These are phyloP conservation scores for Drymodes brunneopygia DNA, from an alignment of 2,113 vertebrate genomes.

Conservation along the genomic window DNA sequence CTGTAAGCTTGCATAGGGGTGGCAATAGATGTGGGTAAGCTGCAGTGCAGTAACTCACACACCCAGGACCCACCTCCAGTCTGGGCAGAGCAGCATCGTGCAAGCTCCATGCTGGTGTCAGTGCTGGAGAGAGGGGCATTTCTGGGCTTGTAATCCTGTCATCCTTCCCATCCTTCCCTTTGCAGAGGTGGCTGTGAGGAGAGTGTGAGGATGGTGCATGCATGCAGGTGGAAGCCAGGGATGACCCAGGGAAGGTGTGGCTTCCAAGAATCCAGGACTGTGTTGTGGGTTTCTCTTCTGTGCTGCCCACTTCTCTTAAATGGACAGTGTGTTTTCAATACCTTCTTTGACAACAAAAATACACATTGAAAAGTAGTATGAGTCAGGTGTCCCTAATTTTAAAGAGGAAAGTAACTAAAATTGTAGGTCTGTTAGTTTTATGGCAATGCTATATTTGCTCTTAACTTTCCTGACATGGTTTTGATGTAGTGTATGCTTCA, in stretches of 20 bases:
- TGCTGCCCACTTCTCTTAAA: not conserved
- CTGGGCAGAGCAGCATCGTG: rapidly evolving
- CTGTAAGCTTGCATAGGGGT: rapidly evolving
- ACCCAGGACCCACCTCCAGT: not conserved
- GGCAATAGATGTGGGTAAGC: not conserved
- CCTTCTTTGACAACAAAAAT: not conserved
- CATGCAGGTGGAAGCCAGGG: not conserved
- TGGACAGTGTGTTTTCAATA: not conserved
- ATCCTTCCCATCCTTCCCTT: not conserved
- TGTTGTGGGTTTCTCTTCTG: not conserved
- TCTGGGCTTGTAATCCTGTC: not conserved
- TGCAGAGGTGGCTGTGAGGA: not conserved
- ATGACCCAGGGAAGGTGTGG: not conserved
- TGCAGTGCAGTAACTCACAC: not conserved
- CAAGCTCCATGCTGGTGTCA: not conserved
- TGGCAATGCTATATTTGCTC: not conserved
- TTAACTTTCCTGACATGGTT: not conserved
- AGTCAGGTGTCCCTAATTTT: not conserved
- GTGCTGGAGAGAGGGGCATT: not conserved
- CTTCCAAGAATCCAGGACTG: not conserved
- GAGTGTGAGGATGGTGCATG: not conserved
- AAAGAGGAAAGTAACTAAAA: not conserved
- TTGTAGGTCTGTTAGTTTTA: not conserved
- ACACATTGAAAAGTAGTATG: not conserved
- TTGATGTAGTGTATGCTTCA: not conserved